These are phyloP conservation scores for Camponotus vicinus DNA, from an alignment of 1,140 invertebrate genomes.

Conservation along the genomic window DNA sequence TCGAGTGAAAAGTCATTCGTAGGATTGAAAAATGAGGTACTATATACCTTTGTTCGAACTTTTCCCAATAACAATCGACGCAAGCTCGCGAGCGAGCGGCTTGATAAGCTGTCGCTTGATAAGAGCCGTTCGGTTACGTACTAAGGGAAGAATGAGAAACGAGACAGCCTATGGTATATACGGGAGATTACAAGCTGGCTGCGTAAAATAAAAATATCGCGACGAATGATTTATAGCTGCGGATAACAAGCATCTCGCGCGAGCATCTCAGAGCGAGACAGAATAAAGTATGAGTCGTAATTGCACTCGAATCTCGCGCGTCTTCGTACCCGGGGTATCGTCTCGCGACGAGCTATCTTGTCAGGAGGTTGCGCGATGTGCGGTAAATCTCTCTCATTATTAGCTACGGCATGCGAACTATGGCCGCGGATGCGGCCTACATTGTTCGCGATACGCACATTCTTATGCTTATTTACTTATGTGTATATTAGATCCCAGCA, in stretches of 20 bases:
- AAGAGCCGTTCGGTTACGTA: conserved; percentile 42
- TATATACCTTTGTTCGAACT: neutral
- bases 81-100: conserved; percentile 22
- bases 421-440: neutral
- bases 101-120: conserved; percentile 51
- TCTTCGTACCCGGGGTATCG: neutral
- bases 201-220: conserved; percentile 53
- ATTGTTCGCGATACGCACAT: neutral
- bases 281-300: neutral
- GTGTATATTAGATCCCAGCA: neutral
- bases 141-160: neutral
- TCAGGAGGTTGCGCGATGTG: neutral
- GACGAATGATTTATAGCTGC: conserved; percentile 47
- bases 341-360: conserved; percentile 10
- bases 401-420: conserved; percentile 20
- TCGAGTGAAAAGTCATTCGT: neutral
- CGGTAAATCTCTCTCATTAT: conserved; percentile 42
- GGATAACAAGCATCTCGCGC: conserved; percentile 26
- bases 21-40: neutral
- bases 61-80: conserved; percentile 38
- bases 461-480: neutral
- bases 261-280: neutral
- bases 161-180: neutral
- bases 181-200: conserved; percentile 11
- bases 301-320: conserved; percentile 20